Conservation (phyloP, 1,140 invertebrate genomes). For the Drosophila aff. region DNA sequence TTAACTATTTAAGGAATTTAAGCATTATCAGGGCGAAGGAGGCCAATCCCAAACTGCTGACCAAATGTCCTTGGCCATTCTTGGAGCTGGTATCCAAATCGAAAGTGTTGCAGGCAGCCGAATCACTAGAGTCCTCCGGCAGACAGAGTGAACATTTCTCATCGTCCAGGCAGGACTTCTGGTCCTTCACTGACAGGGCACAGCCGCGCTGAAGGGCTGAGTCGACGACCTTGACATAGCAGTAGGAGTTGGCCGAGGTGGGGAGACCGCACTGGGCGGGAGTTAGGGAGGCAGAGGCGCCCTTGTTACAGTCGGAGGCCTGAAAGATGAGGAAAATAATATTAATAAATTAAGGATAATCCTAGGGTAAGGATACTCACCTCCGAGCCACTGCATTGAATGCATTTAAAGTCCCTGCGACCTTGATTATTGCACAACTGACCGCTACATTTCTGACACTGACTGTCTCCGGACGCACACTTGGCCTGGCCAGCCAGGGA, state of each 20-base stretch:
- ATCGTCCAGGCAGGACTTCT: conserved; percentile 56
- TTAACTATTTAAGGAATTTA: conserved; percentile 21
- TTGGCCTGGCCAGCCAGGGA: conserved; percentile 46
- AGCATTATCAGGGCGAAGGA: conserved; percentile 34
- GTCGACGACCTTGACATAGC: conserved; percentile 60
- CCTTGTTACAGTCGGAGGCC: conserved; percentile 49
- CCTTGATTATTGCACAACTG: conserved; percentile 73
- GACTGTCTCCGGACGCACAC: conserved; percentile 41
- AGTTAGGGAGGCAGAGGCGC: conserved; percentile 6
- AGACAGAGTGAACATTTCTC: conserved; percentile 63
- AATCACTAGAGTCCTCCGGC: conserved; percentile 38
- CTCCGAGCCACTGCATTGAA: conserved; percentile 65
- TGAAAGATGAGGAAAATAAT: conserved; percentile 1
- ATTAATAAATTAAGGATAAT: not conserved
- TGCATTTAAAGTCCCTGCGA: conserved; percentile 66
- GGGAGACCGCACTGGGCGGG: conserved; percentile 58
- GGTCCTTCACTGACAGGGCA: conserved; percentile 52
- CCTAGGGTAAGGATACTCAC: conserved; percentile 18
- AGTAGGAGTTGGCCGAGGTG: conserved; percentile 74
- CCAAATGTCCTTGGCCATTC: conserved; percentile 18
- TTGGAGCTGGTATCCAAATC: conserved; percentile 27
- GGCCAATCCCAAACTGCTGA: conserved; percentile 35
- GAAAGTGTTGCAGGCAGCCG: conserved; percentile 66
- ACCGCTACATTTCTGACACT: conserved; percentile 69
- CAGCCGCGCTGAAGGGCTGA: conserved; percentile 57